These are phyloP conservation scores for Polypedilum vanderplanki DNA, from an alignment of 1,140 invertebrate genomes.

Conservation along the genomic window DNA sequence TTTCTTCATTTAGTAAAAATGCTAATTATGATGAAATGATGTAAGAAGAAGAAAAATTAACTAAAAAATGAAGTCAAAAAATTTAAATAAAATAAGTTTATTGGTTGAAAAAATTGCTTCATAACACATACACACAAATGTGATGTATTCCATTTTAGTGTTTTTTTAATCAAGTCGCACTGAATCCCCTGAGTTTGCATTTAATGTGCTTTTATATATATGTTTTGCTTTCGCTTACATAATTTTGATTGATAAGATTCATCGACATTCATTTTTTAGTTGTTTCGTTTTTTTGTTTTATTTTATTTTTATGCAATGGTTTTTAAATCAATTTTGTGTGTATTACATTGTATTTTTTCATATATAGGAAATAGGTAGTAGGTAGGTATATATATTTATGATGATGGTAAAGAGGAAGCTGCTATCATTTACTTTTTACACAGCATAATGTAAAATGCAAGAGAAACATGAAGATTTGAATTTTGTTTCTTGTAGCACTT, in stretches of 20 bases:
- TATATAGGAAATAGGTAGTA: neutral
- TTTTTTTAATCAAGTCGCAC: neutral
- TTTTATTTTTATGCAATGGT: neutral
- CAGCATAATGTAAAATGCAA: neutral
- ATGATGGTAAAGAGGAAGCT: conserved; percentile 11
- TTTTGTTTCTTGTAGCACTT: neutral
- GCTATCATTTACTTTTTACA: neutral
- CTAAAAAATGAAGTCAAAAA: too few relatives aligned
- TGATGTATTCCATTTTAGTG: neutral
- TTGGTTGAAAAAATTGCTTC: conserved; percentile 1
- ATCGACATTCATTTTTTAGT: neutral
- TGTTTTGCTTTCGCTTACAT: neutral
- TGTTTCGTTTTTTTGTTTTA: too few relatives aligned
- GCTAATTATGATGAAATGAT: conserved; percentile 2
- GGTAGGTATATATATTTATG: neutral
- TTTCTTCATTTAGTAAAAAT: conserved; percentile 25
- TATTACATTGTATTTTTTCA: neutral
- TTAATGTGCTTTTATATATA: neutral
- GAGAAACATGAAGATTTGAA: neutral
- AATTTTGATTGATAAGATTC: conserved; percentile 8
- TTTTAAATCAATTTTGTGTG: neutral
- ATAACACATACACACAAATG: neutral
- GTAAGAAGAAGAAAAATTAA: too few relatives aligned
- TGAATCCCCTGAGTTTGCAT: conserved; percentile 22
- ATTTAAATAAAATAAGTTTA: too few relatives aligned